A percentile compares a stretch with the other conserved stretches of the same genome.
Evolutionary conservation across 2,888 invertebrate genomes (phyloP).

Genomic region (Amiota communis): DNA sequence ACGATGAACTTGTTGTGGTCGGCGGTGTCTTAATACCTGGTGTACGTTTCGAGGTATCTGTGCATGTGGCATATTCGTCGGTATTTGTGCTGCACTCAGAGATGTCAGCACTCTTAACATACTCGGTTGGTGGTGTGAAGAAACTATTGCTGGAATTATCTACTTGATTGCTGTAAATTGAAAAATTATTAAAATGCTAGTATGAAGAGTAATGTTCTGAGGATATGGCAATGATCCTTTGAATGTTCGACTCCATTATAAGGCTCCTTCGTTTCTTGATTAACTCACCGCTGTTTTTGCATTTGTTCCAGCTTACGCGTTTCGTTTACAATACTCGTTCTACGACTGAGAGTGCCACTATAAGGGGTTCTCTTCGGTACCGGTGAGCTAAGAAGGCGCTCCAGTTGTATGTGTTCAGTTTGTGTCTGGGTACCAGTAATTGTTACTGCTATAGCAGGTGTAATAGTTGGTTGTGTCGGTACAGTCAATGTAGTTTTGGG

Average conservation of each 20-base stretch:
- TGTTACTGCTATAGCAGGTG: slow-evolving; percentile 77
- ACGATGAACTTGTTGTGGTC: slow-evolving; percentile 73
- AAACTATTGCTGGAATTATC: slow-evolving; percentile 48
- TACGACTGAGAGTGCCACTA: slow-evolving; percentile 37
- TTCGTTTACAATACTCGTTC: slow-evolving; percentile 48
- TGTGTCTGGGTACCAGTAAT: slow-evolving; percentile 66
- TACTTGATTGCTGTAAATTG: slow-evolving; percentile 48
- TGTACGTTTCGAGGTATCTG: slow-evolving; percentile 80
- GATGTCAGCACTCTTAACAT: slow-evolving; percentile 79
- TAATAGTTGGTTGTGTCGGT: slow-evolving; percentile 40
- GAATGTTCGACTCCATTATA: too few relatives aligned
- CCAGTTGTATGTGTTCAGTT: slow-evolving; percentile 12
- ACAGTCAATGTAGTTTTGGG: slow-evolving; percentile 40
- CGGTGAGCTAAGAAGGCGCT: slow-evolving; percentile 47
- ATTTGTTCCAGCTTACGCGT: slow-evolving; percentile 46
- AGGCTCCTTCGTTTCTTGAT: too few relatives aligned
- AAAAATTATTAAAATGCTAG: too few relatives aligned
- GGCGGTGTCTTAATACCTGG: slow-evolving; percentile 75
- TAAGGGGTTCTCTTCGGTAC: slow-evolving; percentile 47
- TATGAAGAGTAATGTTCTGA: too few relatives aligned
- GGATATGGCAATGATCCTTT: too few relatives aligned
- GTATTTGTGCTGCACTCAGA: slow-evolving; percentile 90
- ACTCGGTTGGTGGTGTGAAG: slow-evolving; percentile 46
- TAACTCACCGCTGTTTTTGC: slow-evolving; percentile 54
- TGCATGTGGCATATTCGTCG: slow-evolving; percentile 92